Base-by-base conservation (phyloP, 2,113 vertebrate species). In the Ancistrus triradiatus region DNA sequence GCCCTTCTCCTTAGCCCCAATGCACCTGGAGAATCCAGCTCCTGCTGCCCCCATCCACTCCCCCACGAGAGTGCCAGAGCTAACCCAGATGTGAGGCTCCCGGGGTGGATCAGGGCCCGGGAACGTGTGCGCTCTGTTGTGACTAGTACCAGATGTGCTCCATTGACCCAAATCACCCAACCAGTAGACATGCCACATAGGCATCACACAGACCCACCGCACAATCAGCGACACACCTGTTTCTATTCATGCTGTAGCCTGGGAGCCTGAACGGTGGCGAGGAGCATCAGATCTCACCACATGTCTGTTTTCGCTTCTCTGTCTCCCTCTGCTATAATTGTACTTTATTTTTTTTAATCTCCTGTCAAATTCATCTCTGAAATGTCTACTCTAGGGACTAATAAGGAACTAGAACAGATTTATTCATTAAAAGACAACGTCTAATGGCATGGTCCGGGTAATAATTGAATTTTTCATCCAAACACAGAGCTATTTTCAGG, bases 91-190 rank as follows among this genome's bases (percentile, higher is more conserved):
- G 88, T 86, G 84, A 84, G 82, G 82, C 81, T 83, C 78, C 75
- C 78, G 74, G 83, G 83, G 83, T 76, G 85, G 84, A 85, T 86
- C 81, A 82, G 84, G 83, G 80, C 71, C 77, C 73, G 47, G 73
- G 84, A 87, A 88, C 85, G 78, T 87, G 88, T 87, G 86, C 85
- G 82, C 84, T 88, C 84, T 88, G 84, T 86, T 88, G 88, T 88
- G 88, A 90, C 88, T 85, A 82, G 83, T 86, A 88, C 88, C 88
- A 90, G 88, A 90, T 90, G 88, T 90, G 88, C 86, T 86, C 87
- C 87, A 88, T 84, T 90, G 87, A 88, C 88, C 88, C 86, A 88
- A 84, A 90, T 88, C 87, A 88, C 85, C 85, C 85, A 81, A 84
- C 83, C 85, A 86, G 85, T 85, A 85, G 87, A 90, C 84, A 90